phyloP scores from a whole-genome alignment of 2,113 vertebrate genomes.

The Halichoerus grypus region DNA sequence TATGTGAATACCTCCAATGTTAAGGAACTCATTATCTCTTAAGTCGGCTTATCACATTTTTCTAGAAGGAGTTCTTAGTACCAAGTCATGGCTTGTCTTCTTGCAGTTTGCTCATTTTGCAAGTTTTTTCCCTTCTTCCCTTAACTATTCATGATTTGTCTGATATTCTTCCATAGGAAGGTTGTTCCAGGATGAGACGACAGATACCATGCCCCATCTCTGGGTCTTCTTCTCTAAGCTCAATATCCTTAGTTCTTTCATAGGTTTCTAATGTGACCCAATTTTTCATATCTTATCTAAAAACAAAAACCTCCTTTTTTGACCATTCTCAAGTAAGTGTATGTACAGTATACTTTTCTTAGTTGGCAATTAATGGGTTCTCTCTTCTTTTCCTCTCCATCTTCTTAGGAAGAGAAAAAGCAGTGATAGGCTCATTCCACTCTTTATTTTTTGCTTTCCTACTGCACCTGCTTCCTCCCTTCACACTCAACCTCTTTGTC shows the following conservation, averaged over 20 bases:
- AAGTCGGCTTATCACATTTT: neutral
- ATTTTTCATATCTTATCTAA: neutral
- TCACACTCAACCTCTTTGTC: neutral
- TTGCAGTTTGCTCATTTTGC: neutral
- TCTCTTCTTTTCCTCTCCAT: neutral
- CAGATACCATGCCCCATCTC: neutral
- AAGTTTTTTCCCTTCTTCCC: neutral
- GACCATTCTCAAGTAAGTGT: neutral
- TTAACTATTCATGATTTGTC: neutral
- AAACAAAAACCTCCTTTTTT: neutral
- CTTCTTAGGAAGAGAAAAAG: constrained; percentile 33
- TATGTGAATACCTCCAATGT: neutral
- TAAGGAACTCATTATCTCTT: neutral
- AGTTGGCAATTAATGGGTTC: neutral
- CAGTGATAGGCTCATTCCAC: neutral
- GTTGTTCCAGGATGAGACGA: neutral
- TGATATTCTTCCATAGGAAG: neutral
- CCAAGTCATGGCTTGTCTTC: neutral
- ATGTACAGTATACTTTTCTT: neutral
- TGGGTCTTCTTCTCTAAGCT: neutral
- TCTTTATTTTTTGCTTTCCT: neutral
- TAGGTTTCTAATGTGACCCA: neutral
- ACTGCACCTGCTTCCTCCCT: neutral
- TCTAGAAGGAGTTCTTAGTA: neutral
- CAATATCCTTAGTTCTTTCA: neutral